Evolutionary conservation across 2,888 invertebrate species (phyloP).

Genomic region (Lepidochrysops patricia): DNA sequence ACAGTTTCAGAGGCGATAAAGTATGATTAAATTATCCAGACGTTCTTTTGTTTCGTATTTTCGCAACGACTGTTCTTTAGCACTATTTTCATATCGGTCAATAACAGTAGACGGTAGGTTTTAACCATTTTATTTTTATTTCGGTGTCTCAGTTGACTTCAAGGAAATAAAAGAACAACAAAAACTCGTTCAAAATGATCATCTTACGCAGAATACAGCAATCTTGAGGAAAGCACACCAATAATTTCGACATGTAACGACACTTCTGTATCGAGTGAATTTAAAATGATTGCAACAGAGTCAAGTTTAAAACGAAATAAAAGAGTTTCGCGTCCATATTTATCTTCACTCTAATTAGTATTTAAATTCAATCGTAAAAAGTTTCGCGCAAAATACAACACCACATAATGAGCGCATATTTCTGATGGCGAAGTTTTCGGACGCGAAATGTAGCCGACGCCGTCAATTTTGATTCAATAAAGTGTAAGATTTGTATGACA

Average conservation of each 20-base stretch:
- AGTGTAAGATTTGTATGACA: conserved; percentile 50
- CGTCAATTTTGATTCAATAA: conserved; percentile 38
- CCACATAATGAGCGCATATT: conserved; percentile 2
- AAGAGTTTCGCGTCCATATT: background rate
- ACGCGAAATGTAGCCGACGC: background rate
- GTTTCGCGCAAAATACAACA: conserved; percentile 11
- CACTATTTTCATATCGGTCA: background rate
- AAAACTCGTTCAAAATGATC: background rate
- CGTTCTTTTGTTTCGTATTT: background rate
- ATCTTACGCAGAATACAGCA: background rate
- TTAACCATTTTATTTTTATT: background rate
- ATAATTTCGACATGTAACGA: conserved; percentile 9
- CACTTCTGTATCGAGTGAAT: conserved; percentile 4
- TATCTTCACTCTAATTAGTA: conserved; percentile 12
- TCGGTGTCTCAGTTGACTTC: background rate
- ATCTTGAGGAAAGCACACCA: background rate
- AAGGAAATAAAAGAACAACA: background rate
- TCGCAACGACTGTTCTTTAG: background rate
- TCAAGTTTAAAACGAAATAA: background rate
- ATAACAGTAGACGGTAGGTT: background rate
- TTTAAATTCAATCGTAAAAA: conserved; percentile 13
- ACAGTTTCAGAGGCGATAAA: conserved; percentile 24
- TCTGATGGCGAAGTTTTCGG: conserved; percentile 4
- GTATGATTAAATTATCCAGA: conserved; percentile 9
- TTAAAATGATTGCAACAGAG: background rate